Evolutionary conservation across 2,888 invertebrate species (phyloP).

Genomic region (Lithodes maja): DNA sequence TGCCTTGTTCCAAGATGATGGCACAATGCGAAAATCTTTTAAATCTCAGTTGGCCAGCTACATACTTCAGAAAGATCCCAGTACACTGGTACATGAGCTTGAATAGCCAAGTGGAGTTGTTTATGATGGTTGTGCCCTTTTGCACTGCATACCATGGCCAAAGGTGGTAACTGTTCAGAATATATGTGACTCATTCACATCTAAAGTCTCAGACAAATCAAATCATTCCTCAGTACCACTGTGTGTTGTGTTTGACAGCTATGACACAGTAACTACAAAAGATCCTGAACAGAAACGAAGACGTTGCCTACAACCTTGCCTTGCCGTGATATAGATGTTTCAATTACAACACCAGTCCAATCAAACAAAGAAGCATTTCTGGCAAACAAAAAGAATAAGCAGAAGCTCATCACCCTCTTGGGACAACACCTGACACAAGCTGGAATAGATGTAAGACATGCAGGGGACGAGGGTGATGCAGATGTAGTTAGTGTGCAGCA

Average conservation of each 20-base stretch:
- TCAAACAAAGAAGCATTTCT: background rate
- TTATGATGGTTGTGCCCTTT: background rate
- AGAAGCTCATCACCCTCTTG: background rate
- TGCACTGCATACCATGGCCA: background rate
- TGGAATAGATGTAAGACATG: background rate
- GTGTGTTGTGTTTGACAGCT: conserved; percentile 1
- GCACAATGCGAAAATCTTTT: background rate
- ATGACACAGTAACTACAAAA: background rate
- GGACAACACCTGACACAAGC: background rate
- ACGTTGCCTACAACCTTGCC: background rate
- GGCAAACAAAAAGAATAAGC: conserved; percentile 8
- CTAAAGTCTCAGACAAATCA: background rate
- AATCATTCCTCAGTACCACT: too few species aligned
- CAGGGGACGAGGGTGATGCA: conserved; percentile 10
- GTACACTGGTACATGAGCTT: too few species aligned
- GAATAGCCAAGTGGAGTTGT: background rate
- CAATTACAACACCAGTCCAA: background rate
- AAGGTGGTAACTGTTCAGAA: background rate
- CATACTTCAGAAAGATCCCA: too few species aligned
- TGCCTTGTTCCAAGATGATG: conserved; percentile 2
- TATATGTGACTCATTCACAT: background rate
- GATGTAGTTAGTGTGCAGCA: background rate
- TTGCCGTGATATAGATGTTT: background rate
- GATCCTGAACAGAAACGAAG: background rate
- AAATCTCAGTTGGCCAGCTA: background rate